These are phyloP conservation scores for Drosophila silvestris DNA, from an alignment of 2,888 invertebrate genomes.

Conservation along the genomic window DNA sequence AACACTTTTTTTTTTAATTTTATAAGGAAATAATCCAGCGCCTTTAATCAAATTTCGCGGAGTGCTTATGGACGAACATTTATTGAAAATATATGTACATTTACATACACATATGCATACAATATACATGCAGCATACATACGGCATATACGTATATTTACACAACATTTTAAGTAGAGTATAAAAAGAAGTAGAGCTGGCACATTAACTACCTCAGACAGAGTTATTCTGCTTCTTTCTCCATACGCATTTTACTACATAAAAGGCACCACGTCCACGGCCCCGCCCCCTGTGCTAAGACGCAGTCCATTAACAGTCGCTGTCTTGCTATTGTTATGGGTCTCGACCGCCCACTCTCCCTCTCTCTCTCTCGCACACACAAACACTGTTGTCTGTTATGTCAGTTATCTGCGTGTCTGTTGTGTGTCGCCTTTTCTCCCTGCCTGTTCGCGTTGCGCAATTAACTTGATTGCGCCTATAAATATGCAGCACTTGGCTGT, in stretches of 20 bases:
- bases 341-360: conserved; percentile 5
- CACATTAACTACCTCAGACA: conserved; percentile 20
- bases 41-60: no score
- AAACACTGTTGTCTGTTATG: conserved; percentile 12
- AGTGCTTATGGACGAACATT: background rate
- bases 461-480: conserved; percentile 82
- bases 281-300: conserved; percentile 18
- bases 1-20: no score
- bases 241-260: background rate
- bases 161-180: background rate
- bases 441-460: conserved; percentile 58
- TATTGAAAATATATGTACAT: background rate
- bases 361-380: background rate
- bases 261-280: background rate
- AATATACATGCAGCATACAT: background rate
- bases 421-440: conserved; percentile 18
- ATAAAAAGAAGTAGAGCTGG: background rate
- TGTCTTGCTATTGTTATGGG: conserved; percentile 34
- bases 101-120: background rate
- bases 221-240: background rate
- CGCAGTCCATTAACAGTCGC: conserved; percentile 54
- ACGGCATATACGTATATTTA: background rate
- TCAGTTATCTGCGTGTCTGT: conserved; percentile 33
- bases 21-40: no score
- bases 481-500: conserved; percentile 79